Conservation (phyloP, 2,113 vertebrate species). For the Phalacrocorax brasilianus region DNA sequence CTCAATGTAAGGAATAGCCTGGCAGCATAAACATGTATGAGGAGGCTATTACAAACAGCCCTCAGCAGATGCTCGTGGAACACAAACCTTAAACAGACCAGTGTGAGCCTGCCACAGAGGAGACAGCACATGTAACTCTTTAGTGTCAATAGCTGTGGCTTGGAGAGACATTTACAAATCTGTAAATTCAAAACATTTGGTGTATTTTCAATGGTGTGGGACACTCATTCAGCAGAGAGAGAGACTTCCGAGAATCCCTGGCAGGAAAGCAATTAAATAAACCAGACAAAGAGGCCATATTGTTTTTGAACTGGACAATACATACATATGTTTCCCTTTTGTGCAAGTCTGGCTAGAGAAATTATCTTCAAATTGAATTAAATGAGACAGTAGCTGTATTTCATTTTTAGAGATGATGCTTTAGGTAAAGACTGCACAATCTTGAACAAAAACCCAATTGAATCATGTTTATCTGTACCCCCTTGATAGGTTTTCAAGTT, state of each 20-base stretch:
- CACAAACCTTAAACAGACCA: neutral
- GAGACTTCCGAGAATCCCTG: neutral
- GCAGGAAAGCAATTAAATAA: neutral
- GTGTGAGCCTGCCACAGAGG: neutral
- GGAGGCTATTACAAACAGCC: neutral
- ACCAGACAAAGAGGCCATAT: neutral
- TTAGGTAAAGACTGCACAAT: neutral
- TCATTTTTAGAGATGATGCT: neutral
- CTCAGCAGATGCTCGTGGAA: neutral
- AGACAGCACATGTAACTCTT: neutral
- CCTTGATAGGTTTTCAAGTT: neutral
- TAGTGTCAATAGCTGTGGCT: neutral
- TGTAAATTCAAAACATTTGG: slow-evolving; percentile 2
- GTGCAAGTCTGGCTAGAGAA: neutral
- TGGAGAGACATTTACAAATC: neutral
- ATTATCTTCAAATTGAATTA: neutral
- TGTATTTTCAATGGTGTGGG: neutral
- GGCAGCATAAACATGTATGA: neutral
- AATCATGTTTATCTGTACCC: neutral
- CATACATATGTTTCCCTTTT: neutral
- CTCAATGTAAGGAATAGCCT: neutral
- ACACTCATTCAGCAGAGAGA: neutral
- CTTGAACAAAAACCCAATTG: neutral
- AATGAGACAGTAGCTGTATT: neutral
- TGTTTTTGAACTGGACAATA: neutral